Base-by-base conservation (phyloP, 2,888 invertebrate genomes). In the Axea sp. region DNA sequence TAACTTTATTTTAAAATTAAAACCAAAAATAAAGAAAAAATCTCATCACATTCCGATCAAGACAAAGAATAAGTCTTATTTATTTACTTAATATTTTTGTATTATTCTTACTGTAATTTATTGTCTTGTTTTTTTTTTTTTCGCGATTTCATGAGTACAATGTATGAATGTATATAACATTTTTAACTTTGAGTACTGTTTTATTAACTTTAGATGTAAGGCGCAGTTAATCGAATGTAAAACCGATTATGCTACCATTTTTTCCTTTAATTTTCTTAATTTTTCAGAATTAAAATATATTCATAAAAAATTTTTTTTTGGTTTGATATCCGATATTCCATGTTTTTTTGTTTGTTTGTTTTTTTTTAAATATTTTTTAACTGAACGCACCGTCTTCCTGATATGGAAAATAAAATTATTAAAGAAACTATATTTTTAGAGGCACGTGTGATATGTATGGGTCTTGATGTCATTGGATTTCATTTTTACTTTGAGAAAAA, bases 371-470 rank as follows among this genome's bases (percentile, higher is more conserved):
- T 35, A 22, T 55, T 8, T 30, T 37, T 51, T 1, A 30, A 39
- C 8, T 19, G 12, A 45, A 35, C 22, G 17, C 49, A 67, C 26
- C 22, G 67, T 67, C 67, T 67, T 67, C 67, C 57, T 67, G 15
- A 30, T 19, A 28, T 9, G 26, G 30, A 2, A 35, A 65, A 28
- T 6, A 17, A 45, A 53, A 30, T 28, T 15, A 51, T 41, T 33
- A 15, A 6, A 37, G 19, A 26, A 55, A 30, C 47, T 22, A 51
- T 68, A 41, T 43, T 49, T 68, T 59, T 67, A 6, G n/a, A 47
- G 7, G 31, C 41, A 55, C 12, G 24, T 19, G 55, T 55, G 19
- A 49, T 51, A 14, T 19, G 26, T 51, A 19, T 22, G 31, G 41
- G 15, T 11, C 22, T 28, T 5, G 22, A 8, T 4, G n/a, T 65